These are phyloP conservation scores for Aphaenogaster rudis DNA, from an alignment of 1,140 invertebrate species.

Conservation along the genomic window DNA sequence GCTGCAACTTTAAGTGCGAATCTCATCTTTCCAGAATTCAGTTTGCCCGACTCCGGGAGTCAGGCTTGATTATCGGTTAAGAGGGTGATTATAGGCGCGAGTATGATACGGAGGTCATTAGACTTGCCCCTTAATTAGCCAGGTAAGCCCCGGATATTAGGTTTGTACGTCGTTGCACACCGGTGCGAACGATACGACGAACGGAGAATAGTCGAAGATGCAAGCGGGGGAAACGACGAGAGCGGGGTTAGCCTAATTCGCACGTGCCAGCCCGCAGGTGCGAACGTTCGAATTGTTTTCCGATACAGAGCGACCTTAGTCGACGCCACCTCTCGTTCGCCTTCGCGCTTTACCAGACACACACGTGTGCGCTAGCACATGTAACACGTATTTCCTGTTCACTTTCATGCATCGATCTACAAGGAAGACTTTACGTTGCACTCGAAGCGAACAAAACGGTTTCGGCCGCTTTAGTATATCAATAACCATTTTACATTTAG, in stretches of 20 bases:
- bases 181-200: conserved; percentile 10
- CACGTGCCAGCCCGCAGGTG: conserved; percentile 69
- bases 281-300: conserved; percentile 80
- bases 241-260: conserved; percentile 58
- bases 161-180: conserved; percentile 63
- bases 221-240: neutral
- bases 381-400: conserved; percentile 10
- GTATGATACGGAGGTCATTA: conserved; percentile 74
- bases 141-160: conserved; percentile 74
- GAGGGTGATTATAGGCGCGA: conserved; percentile 64
- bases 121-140: conserved; percentile 75
- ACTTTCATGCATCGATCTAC: conserved; percentile 37
- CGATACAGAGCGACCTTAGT: conserved; percentile 71
- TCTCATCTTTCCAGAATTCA: conserved; percentile 43
- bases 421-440: conserved; percentile 3
- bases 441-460: neutral
- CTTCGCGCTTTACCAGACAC: conserved; percentile 35
- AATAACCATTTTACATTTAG: conserved; percentile 4
- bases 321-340: conserved; percentile 42
- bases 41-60: neutral
- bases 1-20: conserved; percentile 21
- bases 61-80: conserved; percentile 74
- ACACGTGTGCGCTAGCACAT: neutral
- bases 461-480: neutral
- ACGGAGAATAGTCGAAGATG: conserved; percentile 49